Evolutionary conservation across 2,113 vertebrate genomes (phyloP).

Genomic region (Hypocryptadius cinnamomeus): DNA sequence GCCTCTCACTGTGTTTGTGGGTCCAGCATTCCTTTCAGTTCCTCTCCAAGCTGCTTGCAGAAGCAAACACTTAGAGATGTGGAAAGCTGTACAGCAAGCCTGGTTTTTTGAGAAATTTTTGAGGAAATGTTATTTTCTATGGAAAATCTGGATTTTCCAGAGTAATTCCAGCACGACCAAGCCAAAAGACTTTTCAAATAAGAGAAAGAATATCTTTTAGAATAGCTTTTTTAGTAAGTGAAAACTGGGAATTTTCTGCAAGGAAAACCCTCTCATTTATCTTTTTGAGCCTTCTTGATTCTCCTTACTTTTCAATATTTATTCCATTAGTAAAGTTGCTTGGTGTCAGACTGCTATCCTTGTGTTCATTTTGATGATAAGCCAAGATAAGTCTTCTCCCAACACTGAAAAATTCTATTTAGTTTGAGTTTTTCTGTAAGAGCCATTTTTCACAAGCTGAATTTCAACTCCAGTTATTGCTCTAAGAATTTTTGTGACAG

Average conservation of each 20-base stretch:
- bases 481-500: not conserved
- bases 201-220: no score
- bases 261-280: not conserved
- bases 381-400: not conserved
- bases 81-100: not conserved
- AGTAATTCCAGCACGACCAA: not conserved
- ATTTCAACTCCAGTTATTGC: slow-evolving; percentile 44
- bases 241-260: not conserved
- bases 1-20: not conserved
- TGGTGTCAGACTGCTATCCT: not conserved
- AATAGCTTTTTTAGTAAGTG: not conserved
- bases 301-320: not conserved
- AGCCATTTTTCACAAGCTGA: not conserved
- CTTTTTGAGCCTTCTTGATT: not conserved
- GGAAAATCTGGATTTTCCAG: not conserved
- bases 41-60: not conserved
- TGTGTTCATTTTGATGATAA: not conserved
- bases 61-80: not conserved
- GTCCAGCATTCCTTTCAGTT: not conserved
- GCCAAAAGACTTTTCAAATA: not conserved
- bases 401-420: not conserved
- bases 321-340: not conserved
- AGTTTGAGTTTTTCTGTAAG: not conserved
- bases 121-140: not conserved
- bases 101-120: not conserved